Base-by-base conservation (phyloP, 2,888 invertebrate genomes). In the Athrips mouffetella region DNA sequence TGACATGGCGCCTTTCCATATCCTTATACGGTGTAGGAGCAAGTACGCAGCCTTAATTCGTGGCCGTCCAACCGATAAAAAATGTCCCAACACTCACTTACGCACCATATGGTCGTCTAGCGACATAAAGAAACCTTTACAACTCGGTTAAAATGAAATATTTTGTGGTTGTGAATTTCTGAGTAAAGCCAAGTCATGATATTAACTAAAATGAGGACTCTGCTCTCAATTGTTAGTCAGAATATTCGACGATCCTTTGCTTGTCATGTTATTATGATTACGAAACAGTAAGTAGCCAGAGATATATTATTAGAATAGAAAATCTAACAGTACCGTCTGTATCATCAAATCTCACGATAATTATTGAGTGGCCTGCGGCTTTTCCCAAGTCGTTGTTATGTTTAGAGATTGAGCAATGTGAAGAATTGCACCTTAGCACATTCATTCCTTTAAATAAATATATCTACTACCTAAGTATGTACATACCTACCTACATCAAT, bases 1-100 rank as follows among this genome's bases (percentile, higher is more conserved):
- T 70, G 71, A 70, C 74, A 72, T 71, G 76, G 71, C 70, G 71
- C 74, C 73, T 78, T 80, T 77, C 74, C 71, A 73, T 62, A 62
- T 55, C 82, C 81, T 57, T 83, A 68, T 74, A 81, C 41, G 80
- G 82, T 52, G 60, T 60, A 64, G 58, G 51, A 47, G 51, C 67
- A 64, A 66, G 63, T 61, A 65, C 63, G 65, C 64, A 63, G 58
- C 63, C 62, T 69, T 71, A 68, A 71, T 66, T 70, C 67, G 66
- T 68, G 64, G 60, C 67, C 25, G 21, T 3, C 8, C 35, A 35
- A 62, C 60, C 66, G 60, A 67, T 66, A 77, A 76, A 76, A 80
- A 77, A 68, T 66, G 69, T 65, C 62, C 66, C 62, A 61, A 61
- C 69, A 64, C 63, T 13, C 23, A 23, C 21, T 27, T 20, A 69